phyloP scores from a whole-genome alignment of 2,888 invertebrate genomes.

The Xylota segnis region DNA sequence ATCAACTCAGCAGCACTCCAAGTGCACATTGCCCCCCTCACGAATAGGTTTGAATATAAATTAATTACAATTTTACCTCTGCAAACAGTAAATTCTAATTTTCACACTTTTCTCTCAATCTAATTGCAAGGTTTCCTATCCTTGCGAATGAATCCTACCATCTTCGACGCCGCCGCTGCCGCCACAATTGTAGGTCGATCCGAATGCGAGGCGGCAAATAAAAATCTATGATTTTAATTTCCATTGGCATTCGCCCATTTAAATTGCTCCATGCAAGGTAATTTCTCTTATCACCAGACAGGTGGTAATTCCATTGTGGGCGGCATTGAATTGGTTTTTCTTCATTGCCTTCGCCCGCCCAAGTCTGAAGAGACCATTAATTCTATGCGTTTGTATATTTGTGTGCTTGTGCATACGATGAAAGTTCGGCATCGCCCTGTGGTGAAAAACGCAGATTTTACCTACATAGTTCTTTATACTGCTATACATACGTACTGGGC shows the following conservation, averaged over 20 bases:
- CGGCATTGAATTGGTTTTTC: conserved; percentile 65
- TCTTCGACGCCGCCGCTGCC: not conserved
- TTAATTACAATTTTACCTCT: conserved; percentile 27
- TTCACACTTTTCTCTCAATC: conserved; percentile 46
- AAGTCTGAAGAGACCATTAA: conserved; percentile 38
- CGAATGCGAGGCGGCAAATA: conserved; percentile 63
- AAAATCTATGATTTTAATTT: conserved; percentile 76
- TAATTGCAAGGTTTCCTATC: conserved; percentile 36
- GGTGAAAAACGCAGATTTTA: conserved; percentile 65
- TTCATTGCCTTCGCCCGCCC: conserved; percentile 43
- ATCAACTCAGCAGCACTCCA: too few relatives aligned
- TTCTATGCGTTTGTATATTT: conserved; percentile 43
- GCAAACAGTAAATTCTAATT: conserved; percentile 55
- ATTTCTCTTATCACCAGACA: conserved; percentile 74
- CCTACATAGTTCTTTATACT: conserved; percentile 30
- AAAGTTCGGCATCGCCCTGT: conserved; percentile 65
- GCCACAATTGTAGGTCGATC: not conserved
- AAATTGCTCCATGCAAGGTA: conserved; percentile 68
- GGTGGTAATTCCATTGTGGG: conserved; percentile 70
- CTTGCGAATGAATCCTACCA: not conserved
- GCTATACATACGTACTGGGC: conserved; percentile 15
- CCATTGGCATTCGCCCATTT: conserved; percentile 75
- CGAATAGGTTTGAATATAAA: conserved; percentile 10
- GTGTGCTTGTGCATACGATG: conserved; percentile 37
- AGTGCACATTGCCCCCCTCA: not conserved